These are phyloP conservation scores for Hirtodrosophila cameraria DNA, from an alignment of 2,888 invertebrate genomes.

Conservation along the genomic window DNA sequence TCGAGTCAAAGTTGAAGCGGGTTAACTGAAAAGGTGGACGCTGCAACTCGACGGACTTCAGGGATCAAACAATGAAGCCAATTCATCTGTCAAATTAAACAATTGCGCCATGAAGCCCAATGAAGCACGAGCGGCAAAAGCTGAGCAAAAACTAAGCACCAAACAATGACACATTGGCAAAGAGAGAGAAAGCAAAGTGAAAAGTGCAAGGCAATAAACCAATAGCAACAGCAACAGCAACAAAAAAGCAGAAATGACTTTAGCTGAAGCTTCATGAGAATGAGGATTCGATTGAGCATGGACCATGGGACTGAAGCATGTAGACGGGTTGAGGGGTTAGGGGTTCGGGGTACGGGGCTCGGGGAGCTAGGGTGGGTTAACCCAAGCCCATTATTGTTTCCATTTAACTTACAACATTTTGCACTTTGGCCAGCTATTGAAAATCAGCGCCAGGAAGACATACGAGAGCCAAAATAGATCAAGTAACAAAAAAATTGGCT, in stretches of 20 bases:
- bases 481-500: constrained; percentile 52
- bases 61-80: constrained; percentile 47
- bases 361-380: too few species aligned
- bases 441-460: constrained; percentile 48
- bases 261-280: constrained; percentile 14
- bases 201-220: constrained; percentile 61
- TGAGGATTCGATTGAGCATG: constrained; percentile 10
- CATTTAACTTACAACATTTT: constrained; percentile 82
- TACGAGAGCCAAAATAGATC: constrained; percentile 53
- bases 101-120: constrained; percentile 50
- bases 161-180: constrained; percentile 60
- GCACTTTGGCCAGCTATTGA: constrained; percentile 74
- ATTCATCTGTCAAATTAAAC: constrained; percentile 73
- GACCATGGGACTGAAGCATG: constrained; percentile 2
- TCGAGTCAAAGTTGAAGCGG: constrained; percentile 19
- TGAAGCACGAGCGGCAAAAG: constrained; percentile 30
- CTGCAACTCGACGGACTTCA: not conserved
- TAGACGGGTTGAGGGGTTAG: too few species aligned
- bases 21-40: constrained; percentile 19
- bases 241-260: constrained; percentile 27
- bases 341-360: too few species aligned
- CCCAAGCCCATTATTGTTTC: constrained; percentile 79
- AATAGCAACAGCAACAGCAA: constrained; percentile 33
- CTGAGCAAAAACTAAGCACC: constrained; percentile 47
- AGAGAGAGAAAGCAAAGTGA: constrained; percentile 23